Base-by-base conservation (phyloP, 2,888 invertebrate species). In the Chloroclystis v-ata region DNA sequence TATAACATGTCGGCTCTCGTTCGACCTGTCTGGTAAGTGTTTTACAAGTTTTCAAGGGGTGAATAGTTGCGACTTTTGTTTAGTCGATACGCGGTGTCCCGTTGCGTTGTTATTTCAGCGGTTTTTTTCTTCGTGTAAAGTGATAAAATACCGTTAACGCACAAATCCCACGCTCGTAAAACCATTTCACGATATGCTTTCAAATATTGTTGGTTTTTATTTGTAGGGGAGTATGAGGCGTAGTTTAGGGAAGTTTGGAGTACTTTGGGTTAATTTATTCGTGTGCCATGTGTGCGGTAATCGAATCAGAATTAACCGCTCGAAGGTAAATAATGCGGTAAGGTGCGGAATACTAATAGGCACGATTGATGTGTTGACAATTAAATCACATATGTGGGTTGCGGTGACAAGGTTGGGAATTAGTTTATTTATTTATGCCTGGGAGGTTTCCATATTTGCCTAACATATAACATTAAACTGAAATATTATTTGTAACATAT, bases 1-100 rank as follows among this genome's bases (percentile, higher is more conserved):
- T 80, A 80, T 89, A 89, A 85, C 82, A 90, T 90, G 90, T 89
- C 89, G 77, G 81, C 87, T 58, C 82, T 89, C 63, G 89, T 89
- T 72, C 83, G 88, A 76, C 88, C 89, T 64, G 79, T 87, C 71
- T 89, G 89, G 89, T 89, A 84, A 89, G 89, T 89, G 43, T 63
- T 61, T 62, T 49, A 64, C 66, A 66, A 69, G 67, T 65, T 69
- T 66, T 57, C 44, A n/a, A n/a, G 65, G 60, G 52, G 47, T 56
- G 52, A 69, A 69, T 65, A 67, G 64, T 74, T 76, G 61, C 35
- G 54, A 62, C 57, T 56, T 55, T 61, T 61, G 52, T 63, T 59
- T 55, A 54, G 52, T 60, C 56, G 52, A 48, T 57, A 45, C 49
- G 52, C 62, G 57, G 65, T 57, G 39, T 35, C 2, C n/a, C 7